These are phyloP conservation scores for Deladenus siricidicola DNA, from an alignment of 2,888 invertebrate species.

Conservation along the genomic window DNA sequence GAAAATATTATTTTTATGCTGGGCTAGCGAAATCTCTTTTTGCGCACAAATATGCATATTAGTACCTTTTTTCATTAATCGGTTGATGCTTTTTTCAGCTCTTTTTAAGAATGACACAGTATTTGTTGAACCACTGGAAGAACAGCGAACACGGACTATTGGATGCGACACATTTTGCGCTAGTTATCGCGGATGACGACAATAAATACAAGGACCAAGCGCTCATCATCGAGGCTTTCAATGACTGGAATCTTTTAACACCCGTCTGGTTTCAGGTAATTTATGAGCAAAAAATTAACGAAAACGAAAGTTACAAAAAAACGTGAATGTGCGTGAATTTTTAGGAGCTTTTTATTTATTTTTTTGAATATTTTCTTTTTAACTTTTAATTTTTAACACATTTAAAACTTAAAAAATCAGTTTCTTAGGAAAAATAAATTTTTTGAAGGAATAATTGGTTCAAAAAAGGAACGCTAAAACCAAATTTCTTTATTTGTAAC, in stretches of 20 bases:
- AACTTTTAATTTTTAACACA: slow-evolving; percentile 6
- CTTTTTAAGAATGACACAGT: slow-evolving; percentile 29
- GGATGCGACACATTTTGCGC: slow-evolving; percentile 2
- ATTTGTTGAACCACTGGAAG: slow-evolving; percentile 34
- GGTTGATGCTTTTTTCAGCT: too few species aligned
- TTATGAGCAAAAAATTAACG: slow-evolving; percentile 24
- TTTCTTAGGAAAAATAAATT: too few species aligned
- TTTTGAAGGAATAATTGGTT: too few species aligned
- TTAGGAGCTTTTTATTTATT: neutral
- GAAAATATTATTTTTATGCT: too few species aligned
- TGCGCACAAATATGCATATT: too few species aligned
- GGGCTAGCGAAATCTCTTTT: too few species aligned
- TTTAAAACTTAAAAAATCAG: too few species aligned
- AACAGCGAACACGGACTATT: slow-evolving; percentile 2
- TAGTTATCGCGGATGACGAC: neutral
- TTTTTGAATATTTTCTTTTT: neutral
- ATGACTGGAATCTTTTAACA: slow-evolving; percentile 38
- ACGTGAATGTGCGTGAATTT: neutral
- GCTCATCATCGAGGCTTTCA: slow-evolving; percentile 32
- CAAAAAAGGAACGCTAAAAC: too few species aligned
- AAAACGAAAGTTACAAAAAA: neutral
- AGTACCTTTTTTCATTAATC: too few species aligned
- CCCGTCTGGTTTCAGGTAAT: slow-evolving; percentile 40
- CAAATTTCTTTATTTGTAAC: too few species aligned
- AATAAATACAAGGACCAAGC: slow-evolving; percentile 17